Evolutionary conservation across 2,113 vertebrate species (phyloP), one percentile per base, ranked within the genome.

Genomic region (Bos indicus): DNA sequence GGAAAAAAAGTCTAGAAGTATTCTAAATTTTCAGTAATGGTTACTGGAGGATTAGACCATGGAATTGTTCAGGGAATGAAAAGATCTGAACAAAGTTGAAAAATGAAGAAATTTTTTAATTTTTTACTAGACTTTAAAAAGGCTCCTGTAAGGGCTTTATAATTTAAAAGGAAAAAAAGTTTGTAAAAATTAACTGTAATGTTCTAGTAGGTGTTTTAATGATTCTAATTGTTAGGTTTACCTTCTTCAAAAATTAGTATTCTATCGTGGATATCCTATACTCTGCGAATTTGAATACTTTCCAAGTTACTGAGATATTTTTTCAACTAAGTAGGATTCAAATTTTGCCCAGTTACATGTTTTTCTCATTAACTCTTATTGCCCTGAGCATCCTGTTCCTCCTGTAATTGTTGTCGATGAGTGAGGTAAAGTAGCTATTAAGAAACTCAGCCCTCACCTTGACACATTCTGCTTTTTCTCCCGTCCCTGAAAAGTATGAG

Each of bases 311-410:
- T 97, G 74, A 91, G 67, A 74, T 92, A 46, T 88, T 97, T 97
- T 96, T 82, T 23, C 64, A 83, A 88, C 87, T 90, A 93, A 95
- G 91, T 90, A 30, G 59, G 56, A 87, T 90, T 97, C 36, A 85
- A 90, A 97, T 92, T 97, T 93, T 92, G 56, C 90, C 88, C 60
- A 97, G 91, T 97, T 94, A 94, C 94, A 95, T 95, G 92, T 88
- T 97, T 97, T 98, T 90, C 95, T 95, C 96, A 97, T 98, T 97
- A 97, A 95, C 80, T 92, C 83, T 97, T 96, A 96, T 88, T 95
- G 56, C 94, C 90, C 80, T 77, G 46, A 94, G 71, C 88, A 90
- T 94, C 90, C 90, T 95, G 46, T 94, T 93, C 48, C 97, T 93
- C 67, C 95, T 96, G 90, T 90, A 91, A 91, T 96, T 94, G 54